Conservation (phyloP, 1,140 invertebrate species). For the Brachionus paranguensis region DNA sequence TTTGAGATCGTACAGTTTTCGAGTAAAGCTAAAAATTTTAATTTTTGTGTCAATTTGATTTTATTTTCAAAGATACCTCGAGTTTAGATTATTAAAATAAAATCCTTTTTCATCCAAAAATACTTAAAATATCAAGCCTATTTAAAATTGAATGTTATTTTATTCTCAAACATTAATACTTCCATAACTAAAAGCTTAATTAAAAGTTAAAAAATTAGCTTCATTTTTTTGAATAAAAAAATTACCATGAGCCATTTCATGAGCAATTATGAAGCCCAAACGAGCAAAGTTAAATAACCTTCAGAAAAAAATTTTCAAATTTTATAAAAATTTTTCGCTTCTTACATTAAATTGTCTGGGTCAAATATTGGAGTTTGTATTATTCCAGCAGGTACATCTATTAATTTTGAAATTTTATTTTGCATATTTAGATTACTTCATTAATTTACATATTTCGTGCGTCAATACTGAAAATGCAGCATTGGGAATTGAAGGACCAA, state of each 20-base stretch:
- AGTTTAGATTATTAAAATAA: not conserved
- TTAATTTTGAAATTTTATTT: not conserved
- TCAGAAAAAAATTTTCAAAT: not conserved
- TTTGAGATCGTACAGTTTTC: not conserved
- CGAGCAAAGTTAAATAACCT: not conserved
- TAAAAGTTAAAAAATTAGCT: not conserved
- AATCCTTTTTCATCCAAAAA: not conserved
- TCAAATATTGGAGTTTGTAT: not conserved
- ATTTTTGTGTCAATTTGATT: not conserved
- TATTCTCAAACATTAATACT: not conserved
- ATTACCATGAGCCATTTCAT: constrained; percentile 16
- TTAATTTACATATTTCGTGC: not conserved
- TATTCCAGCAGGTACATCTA: not conserved
- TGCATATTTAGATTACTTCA: not conserved
- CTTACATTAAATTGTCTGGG: not conserved
- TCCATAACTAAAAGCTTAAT: not conserved
- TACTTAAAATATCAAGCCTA: not conserved
- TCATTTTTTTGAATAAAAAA: not conserved
- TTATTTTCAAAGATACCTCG: not conserved
- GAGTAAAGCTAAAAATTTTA: not conserved
- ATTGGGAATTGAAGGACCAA: not conserved
- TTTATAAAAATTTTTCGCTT: not conserved
- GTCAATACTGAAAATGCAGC: not conserved
- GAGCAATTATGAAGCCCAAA: not conserved
- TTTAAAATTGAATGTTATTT: not conserved